A percentile compares a stretch with the other conserved stretches of the same genome.
phyloP scores from a whole-genome alignment of 2,113 vertebrate species.

The Actenoides hombroni region DNA sequence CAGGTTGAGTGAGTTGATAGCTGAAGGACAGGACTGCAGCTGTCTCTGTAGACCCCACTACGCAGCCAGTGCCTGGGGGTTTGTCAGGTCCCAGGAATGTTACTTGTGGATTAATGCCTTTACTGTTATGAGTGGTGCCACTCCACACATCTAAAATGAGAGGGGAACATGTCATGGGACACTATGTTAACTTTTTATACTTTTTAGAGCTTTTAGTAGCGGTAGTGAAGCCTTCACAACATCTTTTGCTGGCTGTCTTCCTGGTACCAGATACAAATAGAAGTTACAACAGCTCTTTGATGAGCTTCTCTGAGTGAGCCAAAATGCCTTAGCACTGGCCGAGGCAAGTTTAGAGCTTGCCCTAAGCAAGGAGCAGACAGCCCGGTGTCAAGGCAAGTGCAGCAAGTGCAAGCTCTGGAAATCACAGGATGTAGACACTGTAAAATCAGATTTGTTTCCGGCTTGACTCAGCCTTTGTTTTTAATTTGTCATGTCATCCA shows the following conservation, averaged over 20 bases:
- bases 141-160: neutral
- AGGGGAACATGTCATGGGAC: neutral
- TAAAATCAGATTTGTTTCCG: constrained; percentile 15
- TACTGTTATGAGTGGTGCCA: neutral
- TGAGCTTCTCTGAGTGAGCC: neutral
- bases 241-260: neutral
- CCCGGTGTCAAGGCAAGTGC: neutral
- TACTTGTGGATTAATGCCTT: neutral
- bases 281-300: neutral
- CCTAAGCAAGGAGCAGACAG: neutral
- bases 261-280: neutral
- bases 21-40: neutral
- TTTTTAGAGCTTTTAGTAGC: neutral
- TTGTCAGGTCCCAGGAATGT: accelerated
- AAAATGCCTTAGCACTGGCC: neutral
- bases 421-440: neutral
- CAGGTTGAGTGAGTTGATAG: neutral
- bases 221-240: neutral
- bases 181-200: neutral
- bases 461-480: constrained; percentile 43
- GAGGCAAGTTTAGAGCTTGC: neutral
- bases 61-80: neutral
- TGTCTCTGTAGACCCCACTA: neutral
- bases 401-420: neutral
- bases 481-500: neutral